Percentiles rank a stretch among this genome's conserved stretches.
Evolutionary conservation across 1,140 invertebrate species (phyloP).

Genomic region (Tetramorium alpestre): DNA sequence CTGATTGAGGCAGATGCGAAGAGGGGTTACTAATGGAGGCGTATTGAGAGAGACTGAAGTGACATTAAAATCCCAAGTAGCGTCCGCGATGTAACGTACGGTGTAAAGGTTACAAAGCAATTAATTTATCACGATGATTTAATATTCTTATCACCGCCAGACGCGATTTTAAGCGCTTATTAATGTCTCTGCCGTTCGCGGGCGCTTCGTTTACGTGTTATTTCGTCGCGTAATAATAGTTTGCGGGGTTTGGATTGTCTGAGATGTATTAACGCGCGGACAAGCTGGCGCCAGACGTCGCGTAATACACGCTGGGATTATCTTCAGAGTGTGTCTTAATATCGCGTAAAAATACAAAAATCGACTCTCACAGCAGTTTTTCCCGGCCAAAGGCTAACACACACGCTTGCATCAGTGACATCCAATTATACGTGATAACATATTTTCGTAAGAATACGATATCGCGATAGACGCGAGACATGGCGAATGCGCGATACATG

Average conservation of each 20-base stretch:
- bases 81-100: background rate
- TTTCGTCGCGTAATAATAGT: background rate
- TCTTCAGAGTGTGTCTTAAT: background rate
- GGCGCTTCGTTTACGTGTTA: too few species aligned
- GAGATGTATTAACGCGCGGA: constrained; percentile 18
- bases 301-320: constrained; percentile 9
- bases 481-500: background rate
- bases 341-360: constrained; percentile 11
- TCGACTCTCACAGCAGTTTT: background rate
- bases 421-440: constrained; percentile 24
- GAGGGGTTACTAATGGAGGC: background rate
- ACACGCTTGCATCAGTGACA: background rate
- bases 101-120: background rate
- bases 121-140: constrained; percentile 40
- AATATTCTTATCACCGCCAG: constrained; percentile 15
- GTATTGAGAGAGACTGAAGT: background rate
- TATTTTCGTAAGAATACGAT: constrained; percentile 35
- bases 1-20: background rate
- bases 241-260: background rate
- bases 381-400: background rate
- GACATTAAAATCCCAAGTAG: constrained; percentile 19
- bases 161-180: background rate
- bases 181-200: background rate
- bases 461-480: background rate
- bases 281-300: constrained; percentile 22